Base-by-base conservation (phyloP, 2,113 vertebrate species). In the Muntiacus reevesi region DNA sequence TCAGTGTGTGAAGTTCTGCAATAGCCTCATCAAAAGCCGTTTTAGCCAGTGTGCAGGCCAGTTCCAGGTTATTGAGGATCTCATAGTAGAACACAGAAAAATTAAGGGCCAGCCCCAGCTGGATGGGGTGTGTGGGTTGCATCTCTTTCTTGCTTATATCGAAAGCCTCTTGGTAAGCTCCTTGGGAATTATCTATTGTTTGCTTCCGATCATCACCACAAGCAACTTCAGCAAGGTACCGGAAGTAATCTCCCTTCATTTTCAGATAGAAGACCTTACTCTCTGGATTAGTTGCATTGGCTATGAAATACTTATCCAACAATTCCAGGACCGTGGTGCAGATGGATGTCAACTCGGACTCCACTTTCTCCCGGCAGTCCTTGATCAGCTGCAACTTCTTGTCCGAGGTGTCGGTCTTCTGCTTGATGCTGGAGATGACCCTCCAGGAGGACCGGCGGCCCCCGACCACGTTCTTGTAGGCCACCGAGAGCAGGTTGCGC, bases 391-490 rank as follows among this genome's bases (percentile, higher is more conserved):
- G 98, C 98, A 99, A 98, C 99, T 99, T 99, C 99, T 99, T 99
- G 95, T 99, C 99, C 1, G 97, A 98, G 30, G 97, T 98, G 40
- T 99, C 99, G 2, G 99, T 98, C 98, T 99, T 99, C 98, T 99
- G 98, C 97, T 99, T 99, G 89, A 99, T 99, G 98, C 99, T 99
- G 94, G 99, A 99, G 98, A 99, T 98, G 98, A 99, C 99, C 98
- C 99, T 99, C 99, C 99, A 99, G 85, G 99, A 98, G 40, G 99
- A 99, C 95, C 99, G 98, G 92, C 99, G 99, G 16, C 99, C 98
- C 99, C 97, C 99, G 55, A 99, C 99, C 98, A 99, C 99, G 97
- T 99, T 99, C 98, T 99, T 99, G 99, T 99, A 99, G 97, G 99
- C 99, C 96, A 99, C 99, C 0, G 99, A 99, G 64, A 99, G 99